Evolutionary conservation across 2,888 invertebrate species (phyloP).

Genomic region (Tetragnatha montana): DNA sequence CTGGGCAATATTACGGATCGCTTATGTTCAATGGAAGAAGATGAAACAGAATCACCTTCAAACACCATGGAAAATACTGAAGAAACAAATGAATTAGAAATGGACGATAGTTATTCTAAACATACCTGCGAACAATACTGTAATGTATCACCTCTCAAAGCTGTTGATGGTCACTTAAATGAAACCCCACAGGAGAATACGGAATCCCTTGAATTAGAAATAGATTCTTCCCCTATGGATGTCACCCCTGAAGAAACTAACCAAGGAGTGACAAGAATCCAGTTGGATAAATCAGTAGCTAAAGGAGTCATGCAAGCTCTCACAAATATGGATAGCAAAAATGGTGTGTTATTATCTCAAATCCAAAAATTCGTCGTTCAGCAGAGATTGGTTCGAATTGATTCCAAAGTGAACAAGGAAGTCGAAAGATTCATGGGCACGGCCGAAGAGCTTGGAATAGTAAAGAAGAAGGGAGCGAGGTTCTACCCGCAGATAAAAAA

Average conservation of each 20-base stretch:
- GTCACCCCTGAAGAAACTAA: not conserved
- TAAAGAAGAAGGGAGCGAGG: not conserved
- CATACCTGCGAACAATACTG: not conserved
- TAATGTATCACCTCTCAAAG: not conserved
- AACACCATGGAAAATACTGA: not conserved
- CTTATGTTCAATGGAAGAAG: too few species aligned
- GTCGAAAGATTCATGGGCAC: constrained; percentile 16
- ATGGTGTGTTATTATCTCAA: constrained; percentile 9
- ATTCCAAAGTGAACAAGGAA: constrained; percentile 21
- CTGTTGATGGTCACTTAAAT: not conserved
- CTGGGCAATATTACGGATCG: too few species aligned
- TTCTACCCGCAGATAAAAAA: not conserved
- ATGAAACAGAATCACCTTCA: too few species aligned
- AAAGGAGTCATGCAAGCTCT: constrained; percentile 19
- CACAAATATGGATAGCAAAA: not conserved
- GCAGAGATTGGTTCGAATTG: not conserved
- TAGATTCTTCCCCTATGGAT: not conserved
- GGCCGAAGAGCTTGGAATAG: not conserved
- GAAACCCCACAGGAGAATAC: not conserved
- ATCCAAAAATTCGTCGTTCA: constrained; percentile 19
- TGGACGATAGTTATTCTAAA: not conserved
- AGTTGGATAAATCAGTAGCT: constrained; percentile 23
- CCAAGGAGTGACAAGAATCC: not conserved
- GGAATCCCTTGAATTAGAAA: not conserved
- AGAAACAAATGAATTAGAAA: not conserved